phyloP scores from a whole-genome alignment of 2,113 vertebrate genomes.

The Machaerirhynchus nigripectus region DNA sequence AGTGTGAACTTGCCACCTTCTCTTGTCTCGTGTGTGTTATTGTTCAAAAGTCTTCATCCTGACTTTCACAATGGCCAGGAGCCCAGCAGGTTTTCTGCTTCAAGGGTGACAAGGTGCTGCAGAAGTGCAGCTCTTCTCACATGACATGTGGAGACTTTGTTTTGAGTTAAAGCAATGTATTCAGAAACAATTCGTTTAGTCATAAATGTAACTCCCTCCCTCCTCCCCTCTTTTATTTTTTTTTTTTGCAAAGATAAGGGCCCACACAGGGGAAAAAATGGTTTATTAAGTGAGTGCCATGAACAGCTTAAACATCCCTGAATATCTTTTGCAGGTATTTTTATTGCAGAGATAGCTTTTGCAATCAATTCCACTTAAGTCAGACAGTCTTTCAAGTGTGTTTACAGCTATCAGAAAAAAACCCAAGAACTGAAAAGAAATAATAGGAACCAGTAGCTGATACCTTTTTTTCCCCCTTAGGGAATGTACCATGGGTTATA shows the following conservation, averaged over 20 bases:
- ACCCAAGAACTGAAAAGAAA: background rate
- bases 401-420: background rate
- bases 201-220: background rate
- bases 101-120: background rate
- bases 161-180: background rate
- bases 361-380: background rate
- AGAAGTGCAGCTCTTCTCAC: background rate
- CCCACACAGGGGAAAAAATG: background rate
- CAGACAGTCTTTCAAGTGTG: background rate
- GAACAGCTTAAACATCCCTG: background rate
- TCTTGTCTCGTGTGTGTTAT: background rate
- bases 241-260: background rate
- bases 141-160: fast-evolving
- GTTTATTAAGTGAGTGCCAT: background rate
- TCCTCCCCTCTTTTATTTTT: background rate
- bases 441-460: background rate
- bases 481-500: background rate
- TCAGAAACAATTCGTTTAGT: background rate
- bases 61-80: background rate
- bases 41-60: background rate
- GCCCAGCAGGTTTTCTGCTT: background rate
- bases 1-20: background rate
- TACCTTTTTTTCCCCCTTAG: background rate
- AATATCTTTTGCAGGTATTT: background rate
- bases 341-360: background rate